Base-by-base conservation (phyloP, 2,888 invertebrate genomes). In the Chymomyza amoena region DNA sequence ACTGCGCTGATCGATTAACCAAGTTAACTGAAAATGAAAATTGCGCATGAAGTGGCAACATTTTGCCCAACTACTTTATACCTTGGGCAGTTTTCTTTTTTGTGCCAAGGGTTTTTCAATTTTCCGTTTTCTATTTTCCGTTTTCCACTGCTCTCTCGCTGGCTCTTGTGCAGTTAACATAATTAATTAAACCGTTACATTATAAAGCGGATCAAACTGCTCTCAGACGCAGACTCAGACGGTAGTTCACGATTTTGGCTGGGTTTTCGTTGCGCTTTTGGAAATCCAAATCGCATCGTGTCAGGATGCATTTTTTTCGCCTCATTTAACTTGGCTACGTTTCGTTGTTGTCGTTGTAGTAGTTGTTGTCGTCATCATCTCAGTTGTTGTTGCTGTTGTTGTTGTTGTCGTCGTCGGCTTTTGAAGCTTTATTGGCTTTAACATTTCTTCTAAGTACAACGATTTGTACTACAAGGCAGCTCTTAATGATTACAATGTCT, bases 141-240 rank as follows among this genome's bases (percentile, higher is more conserved):
- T 45, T 16, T n/a, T 56, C 57, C 66, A 32, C 45, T 57, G 59
- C 57, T 56, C 36, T 61, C 50, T 59, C 59, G 15, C 51, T 67
- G 54, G 56, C 18, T 63, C n/a, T 25, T 51, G 56, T 68, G 62
- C 64, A 76, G 87, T 88, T 89, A 90, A 90, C 89, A 89, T 90
- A 90, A 90, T 90, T 91, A 90, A 90, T 90, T 90, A 90, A 90
- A 90, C 90, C 90, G 90, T 90, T 90, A 90, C 90, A 88, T 87
- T 88, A 88, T 86, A 86, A 86, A 87, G 89, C 84, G 87, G 87
- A 88, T 84, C 79, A 88, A 87, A 64, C 59, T 61, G 20, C 54
- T 18, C 25, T 60, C 60, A 25, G 52, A 32, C 16, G 54, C 54
- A 10, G 13, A 45, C 39, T 16, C 25, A 45, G 77, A 85, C 77